Evolutionary conservation across 1,140 invertebrate genomes (phyloP).

Genomic region (Chelonus insularis): DNA sequence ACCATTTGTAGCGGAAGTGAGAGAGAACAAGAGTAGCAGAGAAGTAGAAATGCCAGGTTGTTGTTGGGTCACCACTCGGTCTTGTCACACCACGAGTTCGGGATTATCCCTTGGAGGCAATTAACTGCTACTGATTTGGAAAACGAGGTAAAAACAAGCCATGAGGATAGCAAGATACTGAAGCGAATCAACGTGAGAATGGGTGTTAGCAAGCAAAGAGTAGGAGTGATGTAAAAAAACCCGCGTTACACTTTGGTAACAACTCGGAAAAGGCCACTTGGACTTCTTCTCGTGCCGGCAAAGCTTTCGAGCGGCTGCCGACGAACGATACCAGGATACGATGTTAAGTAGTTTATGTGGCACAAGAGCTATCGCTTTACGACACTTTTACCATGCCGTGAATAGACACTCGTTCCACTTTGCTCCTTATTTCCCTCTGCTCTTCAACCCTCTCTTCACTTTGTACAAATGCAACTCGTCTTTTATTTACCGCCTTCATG

Average conservation of each 20-base stretch:
- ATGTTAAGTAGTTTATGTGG: slow-evolving; percentile 29
- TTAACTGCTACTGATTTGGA: slow-evolving; percentile 34
- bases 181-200: not conserved
- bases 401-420: slow-evolving; percentile 26
- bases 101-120: slow-evolving; percentile 32
- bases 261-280: slow-evolving; percentile 5
- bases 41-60: slow-evolving; percentile 8
- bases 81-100: slow-evolving; percentile 20
- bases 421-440: not conserved
- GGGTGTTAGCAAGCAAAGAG: not conserved
- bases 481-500: slow-evolving; percentile 15
- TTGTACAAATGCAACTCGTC: slow-evolving; percentile 1
- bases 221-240: not conserved
- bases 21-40: not conserved
- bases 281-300: slow-evolving; percentile 3
- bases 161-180: slow-evolving; percentile 7
- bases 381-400: slow-evolving; percentile 16
- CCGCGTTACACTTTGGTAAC: not conserved
- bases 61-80: slow-evolving; percentile 4
- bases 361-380: slow-evolving; percentile 23
- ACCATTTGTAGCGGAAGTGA: slow-evolving; percentile 23
- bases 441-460: not conserved
- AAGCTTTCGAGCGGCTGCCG: slow-evolving; percentile 17
- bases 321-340: slow-evolving; percentile 17
- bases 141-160: slow-evolving; percentile 31